Percentiles rank a stretch among this genome's conserved stretches.
These are phyloP conservation scores for Elegia similella DNA, from an alignment of 2,888 invertebrate genomes.

Conservation along the genomic window DNA sequence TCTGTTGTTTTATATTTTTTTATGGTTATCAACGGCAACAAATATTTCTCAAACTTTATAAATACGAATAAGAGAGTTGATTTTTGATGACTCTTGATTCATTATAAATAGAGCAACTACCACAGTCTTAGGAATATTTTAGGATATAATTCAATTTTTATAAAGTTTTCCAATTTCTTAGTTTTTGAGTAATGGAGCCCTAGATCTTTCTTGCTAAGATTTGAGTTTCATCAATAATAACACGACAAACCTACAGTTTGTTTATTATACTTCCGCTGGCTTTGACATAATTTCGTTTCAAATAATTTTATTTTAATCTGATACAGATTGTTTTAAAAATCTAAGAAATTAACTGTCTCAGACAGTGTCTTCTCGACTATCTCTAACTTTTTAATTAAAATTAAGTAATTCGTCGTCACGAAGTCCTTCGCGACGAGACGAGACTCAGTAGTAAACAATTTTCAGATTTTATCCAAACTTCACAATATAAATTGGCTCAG, in stretches of 20 bases:
- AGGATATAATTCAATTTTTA: no score
- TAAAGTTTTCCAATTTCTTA: no score
- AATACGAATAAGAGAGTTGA: no score
- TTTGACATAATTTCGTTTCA: neutral
- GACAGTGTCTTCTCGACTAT: neutral
- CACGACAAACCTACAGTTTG: no score
- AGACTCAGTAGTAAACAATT: neutral
- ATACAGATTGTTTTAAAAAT: neutral
- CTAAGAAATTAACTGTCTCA: neutral
- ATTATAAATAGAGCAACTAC: no score
- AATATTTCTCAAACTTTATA: no score
- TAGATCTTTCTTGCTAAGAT: no score
- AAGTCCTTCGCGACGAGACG: neutral
- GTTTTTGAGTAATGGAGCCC: no score
- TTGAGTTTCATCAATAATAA: no score
- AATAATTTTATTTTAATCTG: neutral
- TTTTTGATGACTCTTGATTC: no score
- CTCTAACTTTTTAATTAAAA: neutral
- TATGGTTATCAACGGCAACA: neutral
- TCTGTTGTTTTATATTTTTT: conserved; percentile 17
- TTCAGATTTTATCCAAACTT: neutral
- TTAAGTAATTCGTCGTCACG: neutral
- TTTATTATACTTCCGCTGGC: neutral
- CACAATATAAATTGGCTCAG: neutral
- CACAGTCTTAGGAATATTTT: no score